Evolutionary conservation across 53 echinoderm and acorn worm species (phyloP).

Genomic region (Patiria pectinifera): DNA sequence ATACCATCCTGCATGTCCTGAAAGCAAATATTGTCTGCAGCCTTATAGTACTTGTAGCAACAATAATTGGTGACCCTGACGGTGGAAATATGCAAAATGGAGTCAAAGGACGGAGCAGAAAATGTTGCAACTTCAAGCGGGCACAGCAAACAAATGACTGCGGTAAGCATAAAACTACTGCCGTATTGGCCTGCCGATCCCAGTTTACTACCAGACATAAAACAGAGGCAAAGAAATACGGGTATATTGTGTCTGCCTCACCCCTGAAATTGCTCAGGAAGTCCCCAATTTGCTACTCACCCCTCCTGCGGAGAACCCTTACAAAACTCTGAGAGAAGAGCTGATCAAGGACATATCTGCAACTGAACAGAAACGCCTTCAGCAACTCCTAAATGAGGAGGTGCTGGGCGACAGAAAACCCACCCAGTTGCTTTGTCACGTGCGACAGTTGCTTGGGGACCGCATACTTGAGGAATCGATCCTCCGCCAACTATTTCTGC

Average conservation of each 20-base stretch:
- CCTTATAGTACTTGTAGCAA: too few relatives aligned
- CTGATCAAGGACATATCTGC: constrained; percentile 11
- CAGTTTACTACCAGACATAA: neutral
- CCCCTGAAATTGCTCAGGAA: constrained; percentile 6
- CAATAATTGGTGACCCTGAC: too few relatives aligned
- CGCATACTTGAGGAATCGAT: neutral
- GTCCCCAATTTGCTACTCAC: neutral
- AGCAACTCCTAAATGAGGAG: neutral
- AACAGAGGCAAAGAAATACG: neutral
- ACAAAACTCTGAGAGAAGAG: neutral
- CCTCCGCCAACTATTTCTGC: neutral
- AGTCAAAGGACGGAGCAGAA: too few relatives aligned
- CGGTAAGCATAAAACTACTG: neutral
- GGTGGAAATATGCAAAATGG: too few relatives aligned
- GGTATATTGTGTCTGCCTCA: neutral
- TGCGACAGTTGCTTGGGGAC: neutral
- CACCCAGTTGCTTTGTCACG: neutral
- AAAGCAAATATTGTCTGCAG: too few relatives aligned
- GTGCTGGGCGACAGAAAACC: constrained; percentile 2
- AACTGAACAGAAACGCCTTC: neutral
- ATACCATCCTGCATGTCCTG: too few relatives aligned
- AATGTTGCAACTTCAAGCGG: too few relatives aligned
- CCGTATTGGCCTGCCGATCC: neutral
- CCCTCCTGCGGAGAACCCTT: neutral
- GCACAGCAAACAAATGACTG: neutral